Evolutionary conservation across 2,797 vertebrate genomes (phyloP).

Genomic region (Tangara arthus): DNA sequence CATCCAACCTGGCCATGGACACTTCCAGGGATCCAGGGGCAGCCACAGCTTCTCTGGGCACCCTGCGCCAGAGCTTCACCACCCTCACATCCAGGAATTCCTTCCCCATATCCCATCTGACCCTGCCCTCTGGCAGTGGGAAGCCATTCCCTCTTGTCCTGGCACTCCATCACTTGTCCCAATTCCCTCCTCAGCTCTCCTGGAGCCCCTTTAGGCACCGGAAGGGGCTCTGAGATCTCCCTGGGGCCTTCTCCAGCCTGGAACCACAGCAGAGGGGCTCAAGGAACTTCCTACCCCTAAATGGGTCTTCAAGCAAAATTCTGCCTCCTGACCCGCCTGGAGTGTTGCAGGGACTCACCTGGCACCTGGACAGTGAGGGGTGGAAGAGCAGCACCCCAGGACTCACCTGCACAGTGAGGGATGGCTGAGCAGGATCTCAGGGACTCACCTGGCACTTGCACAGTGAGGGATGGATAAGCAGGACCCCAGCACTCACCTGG

Average conservation of each 20-base stretch:
- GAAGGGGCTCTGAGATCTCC: not conserved
- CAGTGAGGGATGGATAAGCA: fast-evolving
- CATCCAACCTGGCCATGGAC: not conserved
- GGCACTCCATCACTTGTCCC: not conserved
- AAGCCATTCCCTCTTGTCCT: not conserved
- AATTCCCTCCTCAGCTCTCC: not conserved
- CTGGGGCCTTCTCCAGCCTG: not conserved
- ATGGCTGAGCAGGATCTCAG: not conserved
- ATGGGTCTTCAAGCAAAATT: fast-evolving
- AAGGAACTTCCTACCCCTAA: not conserved
- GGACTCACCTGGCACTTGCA: slow-evolving; percentile 68
- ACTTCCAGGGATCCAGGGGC: not conserved
- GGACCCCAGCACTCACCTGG: slow-evolving; percentile 72
- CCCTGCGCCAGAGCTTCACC: not conserved
- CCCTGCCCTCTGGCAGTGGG: not conserved
- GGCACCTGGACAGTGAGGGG: slow-evolving; percentile 80
- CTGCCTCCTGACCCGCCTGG: fast-evolving
- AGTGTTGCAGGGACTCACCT: slow-evolving; percentile 75
- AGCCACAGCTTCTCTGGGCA: not conserved
- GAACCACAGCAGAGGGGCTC: not conserved
- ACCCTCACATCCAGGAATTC: not conserved
- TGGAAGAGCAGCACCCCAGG: fast-evolving
- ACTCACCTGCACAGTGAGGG: not conserved
- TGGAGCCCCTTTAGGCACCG: not conserved
- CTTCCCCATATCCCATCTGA: too few relatives aligned